Percentiles rank a stretch among this genome's conserved stretches.
These are phyloP conservation scores for Australoheros facetus DNA, from an alignment of 2,797 vertebrate genomes.

Conservation along the genomic window DNA sequence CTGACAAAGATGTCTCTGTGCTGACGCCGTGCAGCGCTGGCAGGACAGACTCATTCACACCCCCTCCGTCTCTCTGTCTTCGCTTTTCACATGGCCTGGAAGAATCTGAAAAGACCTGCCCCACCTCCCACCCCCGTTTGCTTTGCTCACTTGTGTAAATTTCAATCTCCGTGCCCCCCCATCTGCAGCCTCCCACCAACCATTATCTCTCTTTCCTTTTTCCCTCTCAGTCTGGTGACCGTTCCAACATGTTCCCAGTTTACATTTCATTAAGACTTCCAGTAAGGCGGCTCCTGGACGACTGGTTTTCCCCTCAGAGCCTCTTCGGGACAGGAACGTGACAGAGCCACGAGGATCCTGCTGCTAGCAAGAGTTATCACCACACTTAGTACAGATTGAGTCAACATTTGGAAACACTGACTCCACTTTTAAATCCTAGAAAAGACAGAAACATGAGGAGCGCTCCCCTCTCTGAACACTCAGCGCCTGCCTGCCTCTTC, in stretches of 20 bases:
- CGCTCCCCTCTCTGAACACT: not conserved
- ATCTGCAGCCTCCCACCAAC: slow-evolving; percentile 3
- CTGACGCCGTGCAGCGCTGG: slow-evolving; percentile 64
- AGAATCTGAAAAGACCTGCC: slow-evolving; percentile 49
- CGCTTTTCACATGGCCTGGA: slow-evolving; percentile 65
- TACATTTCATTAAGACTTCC: not conserved
- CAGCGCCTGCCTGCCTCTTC: not conserved
- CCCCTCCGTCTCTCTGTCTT: slow-evolving; percentile 45
- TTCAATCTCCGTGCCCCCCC: slow-evolving; percentile 38
- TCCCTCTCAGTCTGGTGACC: not conserved
- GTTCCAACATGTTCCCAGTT: not conserved
- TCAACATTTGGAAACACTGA: not conserved
- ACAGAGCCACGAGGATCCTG: not conserved
- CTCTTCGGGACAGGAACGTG: not conserved
- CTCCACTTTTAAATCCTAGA: not conserved
- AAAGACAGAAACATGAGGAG: not conserved
- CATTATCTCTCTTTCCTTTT: not conserved
- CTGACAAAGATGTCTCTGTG: slow-evolving; percentile 79
- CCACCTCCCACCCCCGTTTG: slow-evolving; percentile 22
- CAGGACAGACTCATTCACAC: slow-evolving; percentile 69
- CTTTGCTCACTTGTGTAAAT: slow-evolving; percentile 59
- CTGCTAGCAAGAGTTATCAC: not conserved
- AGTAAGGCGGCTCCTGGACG: not conserved
- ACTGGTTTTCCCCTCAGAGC: not conserved
- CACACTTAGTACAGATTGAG: not conserved